phyloP scores from a whole-genome alignment of 1,140 invertebrate genomes.

The Agrypnia vestita region DNA sequence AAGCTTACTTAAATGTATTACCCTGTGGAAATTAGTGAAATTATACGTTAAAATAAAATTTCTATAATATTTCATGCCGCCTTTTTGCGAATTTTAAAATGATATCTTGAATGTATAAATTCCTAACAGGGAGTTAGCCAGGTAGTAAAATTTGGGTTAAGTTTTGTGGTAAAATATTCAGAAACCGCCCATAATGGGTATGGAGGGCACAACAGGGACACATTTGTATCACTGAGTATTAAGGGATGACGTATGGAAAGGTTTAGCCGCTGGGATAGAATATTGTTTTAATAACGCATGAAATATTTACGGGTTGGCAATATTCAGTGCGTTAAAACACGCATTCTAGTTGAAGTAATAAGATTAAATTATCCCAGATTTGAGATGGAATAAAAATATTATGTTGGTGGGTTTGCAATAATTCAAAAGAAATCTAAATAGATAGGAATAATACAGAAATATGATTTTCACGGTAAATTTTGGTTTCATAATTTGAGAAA shows the following conservation, averaged over 20 bases:
- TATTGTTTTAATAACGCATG: conserved; percentile 47
- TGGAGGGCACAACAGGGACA: conserved; percentile 57
- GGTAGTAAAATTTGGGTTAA: conserved; percentile 58
- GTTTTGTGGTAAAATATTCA: conserved; percentile 59
- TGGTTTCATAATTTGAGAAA: no score
- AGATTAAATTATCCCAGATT: conserved; percentile 39
- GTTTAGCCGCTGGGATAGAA: conserved; percentile 38
- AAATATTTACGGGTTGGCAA: conserved; percentile 45
- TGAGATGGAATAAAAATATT: conserved; percentile 13
- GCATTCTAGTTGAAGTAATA: conserved; percentile 16
- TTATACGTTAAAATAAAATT: conserved; percentile 17
- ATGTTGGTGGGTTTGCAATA: not conserved
- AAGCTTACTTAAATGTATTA: conserved; percentile 20
- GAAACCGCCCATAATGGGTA: conserved; percentile 57
- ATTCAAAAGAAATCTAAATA: conserved; percentile 1
- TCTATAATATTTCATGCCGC: conserved; percentile 21
- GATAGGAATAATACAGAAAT: not conserved
- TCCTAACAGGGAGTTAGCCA: conserved; percentile 31
- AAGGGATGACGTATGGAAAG: conserved; percentile 42
- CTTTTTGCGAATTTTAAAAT: conserved; percentile 33
- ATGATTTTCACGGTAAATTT: no score
- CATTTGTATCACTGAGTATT: conserved; percentile 57
- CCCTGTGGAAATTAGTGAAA: conserved; percentile 1
- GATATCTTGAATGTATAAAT: conserved; percentile 39
- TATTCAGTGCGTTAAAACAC: conserved; percentile 41